Evolutionary conservation across 2,113 vertebrate genomes (phyloP), one percentile per base, ranked within the genome.

Genomic region (Micronycteris hirsuta): DNA sequence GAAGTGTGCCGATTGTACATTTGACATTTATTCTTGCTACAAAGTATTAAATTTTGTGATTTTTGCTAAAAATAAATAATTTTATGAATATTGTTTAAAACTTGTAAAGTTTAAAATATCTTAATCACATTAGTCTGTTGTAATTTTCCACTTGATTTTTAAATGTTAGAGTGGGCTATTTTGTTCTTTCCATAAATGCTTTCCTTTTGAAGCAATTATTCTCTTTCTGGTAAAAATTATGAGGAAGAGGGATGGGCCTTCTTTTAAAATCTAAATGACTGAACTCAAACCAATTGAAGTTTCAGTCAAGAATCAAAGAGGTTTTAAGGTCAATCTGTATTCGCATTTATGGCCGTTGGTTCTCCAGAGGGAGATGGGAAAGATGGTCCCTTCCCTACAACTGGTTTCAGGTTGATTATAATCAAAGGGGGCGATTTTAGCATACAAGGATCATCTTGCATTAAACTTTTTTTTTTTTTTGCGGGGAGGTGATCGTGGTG

Each of bases 351-450:
- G 80, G 77, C 84, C 43, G 20, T 85, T 92, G 92, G 45, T 41
- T 84, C 47, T 87, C 61, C 70, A 5, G 0, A 54, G 82, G 24
- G 45, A 70, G 70, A 56, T 5, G 7, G 77, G 24, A 61, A 93
- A 86, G 76, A 70, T 11, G 1, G 47, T 61, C 24, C 54, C 52
- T 19, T 63, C 54, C 52, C 19, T 63, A 91, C 67, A 96, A 88
- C 82, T 94, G 89, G 89, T 94, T 96, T 95, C 91, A 93, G 61
- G 78, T 82, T 91, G 71, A 74, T 94, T 85, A 86, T 71, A 70
- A 78, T 73, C 68, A 81, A 68, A 31, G 0, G 3, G 24, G 70
- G 58, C 3, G 5, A 81, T 41, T 86, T 93, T n/a, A 61, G 54
- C 65, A 90, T 63, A 68, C 92, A 95, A 88, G 82, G 28, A 49